Conservation (phyloP, 2,888 invertebrate species). For the Antheraea assamensis region DNA sequence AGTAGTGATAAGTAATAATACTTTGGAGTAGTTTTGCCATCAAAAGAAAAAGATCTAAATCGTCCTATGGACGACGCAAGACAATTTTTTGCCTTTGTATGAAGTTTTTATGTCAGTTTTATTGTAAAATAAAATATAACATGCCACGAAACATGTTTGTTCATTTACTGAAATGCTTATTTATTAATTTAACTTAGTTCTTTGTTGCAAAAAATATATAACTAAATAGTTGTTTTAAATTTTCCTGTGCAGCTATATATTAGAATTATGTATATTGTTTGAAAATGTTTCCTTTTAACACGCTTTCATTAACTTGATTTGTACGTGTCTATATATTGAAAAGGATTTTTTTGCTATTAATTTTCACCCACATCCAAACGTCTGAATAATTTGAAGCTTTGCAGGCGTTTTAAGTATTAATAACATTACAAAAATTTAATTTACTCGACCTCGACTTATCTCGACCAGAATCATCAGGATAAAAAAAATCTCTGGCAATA, state of each 20-base stretch:
- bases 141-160: too few relatives aligned
- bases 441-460: too few relatives aligned
- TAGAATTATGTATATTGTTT: neutral
- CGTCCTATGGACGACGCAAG: slow-evolving; percentile 49
- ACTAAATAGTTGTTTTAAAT: neutral
- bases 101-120: slow-evolving; percentile 38
- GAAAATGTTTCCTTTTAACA: neutral
- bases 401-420: too few relatives aligned
- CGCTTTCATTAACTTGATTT: too few relatives aligned
- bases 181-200: neutral
- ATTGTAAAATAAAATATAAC: too few relatives aligned
- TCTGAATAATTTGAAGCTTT: too few relatives aligned
- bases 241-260: neutral
- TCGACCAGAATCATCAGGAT: too few relatives aligned
- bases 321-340: neutral
- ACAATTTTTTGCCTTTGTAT: slow-evolving; percentile 46
- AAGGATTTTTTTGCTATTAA: too few relatives aligned
- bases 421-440: too few relatives aligned
- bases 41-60: slow-evolving; percentile 32
- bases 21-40: slow-evolving; percentile 53
- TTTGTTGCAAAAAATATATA: neutral
- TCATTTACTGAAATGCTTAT: neutral
- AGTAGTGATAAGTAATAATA: slow-evolving; percentile 59
- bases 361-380: too few relatives aligned
- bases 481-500: too few relatives aligned